A percentile compares a stretch with the other conserved stretches of the same genome.
Evolutionary conservation across 2,888 invertebrate species (phyloP).

Genomic region (Cecidostiba fungosa): DNA sequence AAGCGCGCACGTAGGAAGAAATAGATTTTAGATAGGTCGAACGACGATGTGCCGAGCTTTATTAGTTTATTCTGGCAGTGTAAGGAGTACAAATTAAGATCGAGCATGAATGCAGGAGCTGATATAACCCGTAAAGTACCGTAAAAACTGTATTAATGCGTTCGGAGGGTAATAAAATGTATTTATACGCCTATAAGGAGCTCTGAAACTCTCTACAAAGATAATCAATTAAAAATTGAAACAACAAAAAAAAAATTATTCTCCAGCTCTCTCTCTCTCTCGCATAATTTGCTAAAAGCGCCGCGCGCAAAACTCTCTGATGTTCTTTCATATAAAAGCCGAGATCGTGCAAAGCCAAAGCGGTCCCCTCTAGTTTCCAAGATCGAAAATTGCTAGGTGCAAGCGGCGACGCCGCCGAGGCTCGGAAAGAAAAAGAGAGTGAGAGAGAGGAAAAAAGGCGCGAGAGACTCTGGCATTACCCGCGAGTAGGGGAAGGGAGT

Average conservation of each 20-base stretch:
- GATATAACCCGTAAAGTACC: neutral
- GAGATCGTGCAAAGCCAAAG: conserved; percentile 52
- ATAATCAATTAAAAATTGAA: neutral
- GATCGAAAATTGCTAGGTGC: conserved; percentile 64
- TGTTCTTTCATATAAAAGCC: conserved; percentile 50
- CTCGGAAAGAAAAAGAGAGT: neutral
- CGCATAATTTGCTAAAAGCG: neutral
- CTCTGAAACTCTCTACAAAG: neutral
- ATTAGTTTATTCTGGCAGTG: conserved; percentile 37
- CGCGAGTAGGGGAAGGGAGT: neutral
- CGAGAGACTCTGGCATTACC: conserved; percentile 59
- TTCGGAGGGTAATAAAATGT: conserved; percentile 33
- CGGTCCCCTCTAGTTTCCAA: conserved; percentile 48
- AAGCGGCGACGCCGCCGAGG: conserved; percentile 41
- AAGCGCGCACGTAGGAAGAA: neutral
- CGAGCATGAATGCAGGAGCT: conserved; percentile 19
- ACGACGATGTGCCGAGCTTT: conserved; percentile 19
- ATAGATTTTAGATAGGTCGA: conserved; percentile 33
- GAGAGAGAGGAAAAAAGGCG: neutral
- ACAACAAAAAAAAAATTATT: conserved; percentile 20
- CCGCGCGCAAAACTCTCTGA: neutral
- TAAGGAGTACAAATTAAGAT: conserved; percentile 39
- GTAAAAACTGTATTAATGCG: conserved; percentile 20
- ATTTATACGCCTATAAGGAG: neutral
- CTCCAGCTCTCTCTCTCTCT: neutral